Evolutionary conservation across 2,113 vertebrate genomes (phyloP).

Genomic region (Pluvialis apricaria): DNA sequence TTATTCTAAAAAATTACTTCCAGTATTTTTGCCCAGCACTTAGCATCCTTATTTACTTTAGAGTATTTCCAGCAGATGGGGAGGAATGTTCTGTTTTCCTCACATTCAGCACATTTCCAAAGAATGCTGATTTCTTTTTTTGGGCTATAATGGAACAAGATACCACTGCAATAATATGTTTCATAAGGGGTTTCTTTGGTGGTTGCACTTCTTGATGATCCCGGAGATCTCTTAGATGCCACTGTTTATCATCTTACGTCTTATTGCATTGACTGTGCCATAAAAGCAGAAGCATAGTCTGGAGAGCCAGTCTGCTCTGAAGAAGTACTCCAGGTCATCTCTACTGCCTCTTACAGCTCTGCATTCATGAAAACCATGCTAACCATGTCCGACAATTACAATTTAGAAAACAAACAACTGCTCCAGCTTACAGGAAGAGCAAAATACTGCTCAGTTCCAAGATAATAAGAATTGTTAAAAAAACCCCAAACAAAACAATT

Average conservation of each 20-base stretch:
- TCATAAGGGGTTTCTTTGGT: background rate
- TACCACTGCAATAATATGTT: background rate
- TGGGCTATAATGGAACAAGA: background rate
- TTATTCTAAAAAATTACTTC: constrained; percentile 55
- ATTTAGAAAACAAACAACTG: background rate
- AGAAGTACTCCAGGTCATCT: background rate
- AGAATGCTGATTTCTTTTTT: background rate
- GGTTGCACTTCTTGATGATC: background rate
- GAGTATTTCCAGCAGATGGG: constrained; percentile 39
- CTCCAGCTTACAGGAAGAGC: background rate
- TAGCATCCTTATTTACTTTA: constrained; percentile 50
- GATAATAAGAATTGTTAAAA: background rate
- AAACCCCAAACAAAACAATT: background rate
- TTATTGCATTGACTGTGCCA: background rate
- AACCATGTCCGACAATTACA: background rate
- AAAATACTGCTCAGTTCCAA: background rate
- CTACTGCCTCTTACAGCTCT: background rate
- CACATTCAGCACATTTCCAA: constrained; percentile 45
- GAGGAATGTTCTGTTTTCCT: constrained; percentile 37
- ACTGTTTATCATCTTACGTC: background rate
- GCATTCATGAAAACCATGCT: background rate
- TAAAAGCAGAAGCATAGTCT: background rate
- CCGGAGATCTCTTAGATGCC: background rate
- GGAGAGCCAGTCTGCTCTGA: background rate
- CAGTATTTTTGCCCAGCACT: constrained; percentile 54